Evolutionary conservation across 2,888 invertebrate species (phyloP).

Genomic region (Lithophane semibrunnea): DNA sequence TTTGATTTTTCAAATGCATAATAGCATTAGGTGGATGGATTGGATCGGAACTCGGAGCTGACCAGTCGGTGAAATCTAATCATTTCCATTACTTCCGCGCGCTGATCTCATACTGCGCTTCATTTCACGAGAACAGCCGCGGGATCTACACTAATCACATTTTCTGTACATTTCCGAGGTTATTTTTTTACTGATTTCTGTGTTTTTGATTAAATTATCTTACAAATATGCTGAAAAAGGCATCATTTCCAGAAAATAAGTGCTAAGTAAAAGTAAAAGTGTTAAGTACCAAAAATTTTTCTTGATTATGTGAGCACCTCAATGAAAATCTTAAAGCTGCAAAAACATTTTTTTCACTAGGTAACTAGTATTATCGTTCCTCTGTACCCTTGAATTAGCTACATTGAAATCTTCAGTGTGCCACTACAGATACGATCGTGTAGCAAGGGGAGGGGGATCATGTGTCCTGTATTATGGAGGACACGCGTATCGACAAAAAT

Average conservation of each 20-base stretch:
- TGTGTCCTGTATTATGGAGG: slow-evolving; percentile 75
- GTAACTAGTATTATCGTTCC: not conserved
- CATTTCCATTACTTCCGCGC: slow-evolving; percentile 86
- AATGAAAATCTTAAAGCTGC: not conserved
- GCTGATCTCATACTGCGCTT: slow-evolving; percentile 85
- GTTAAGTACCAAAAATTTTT: not conserved
- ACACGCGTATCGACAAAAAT: slow-evolving; percentile 74
- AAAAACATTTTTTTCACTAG: not conserved
- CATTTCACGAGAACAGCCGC: slow-evolving; percentile 81
- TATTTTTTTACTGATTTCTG: slow-evolving; percentile 8
- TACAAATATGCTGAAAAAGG: not conserved
- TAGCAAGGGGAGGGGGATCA: slow-evolving; percentile 60
- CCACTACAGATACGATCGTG: slow-evolving; percentile 41
- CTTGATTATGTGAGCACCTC: not conserved
- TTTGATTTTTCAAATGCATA: slow-evolving; percentile 60
- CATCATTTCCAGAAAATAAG: not conserved
- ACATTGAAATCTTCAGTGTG: slow-evolving; percentile 41
- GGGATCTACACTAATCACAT: slow-evolving; percentile 54
- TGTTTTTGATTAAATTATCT: not conserved
- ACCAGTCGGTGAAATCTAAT: slow-evolving; percentile 88
- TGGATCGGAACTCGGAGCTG: slow-evolving; percentile 70
- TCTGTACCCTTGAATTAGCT: slow-evolving; percentile 11
- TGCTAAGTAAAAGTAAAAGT: too few relatives aligned
- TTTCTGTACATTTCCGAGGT: slow-evolving; percentile 64
- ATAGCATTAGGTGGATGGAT: slow-evolving; percentile 74